Conservation (phyloP, 30 jellyfish, hydroid and myxozoan species). For the Aurelia aurita region DNA sequence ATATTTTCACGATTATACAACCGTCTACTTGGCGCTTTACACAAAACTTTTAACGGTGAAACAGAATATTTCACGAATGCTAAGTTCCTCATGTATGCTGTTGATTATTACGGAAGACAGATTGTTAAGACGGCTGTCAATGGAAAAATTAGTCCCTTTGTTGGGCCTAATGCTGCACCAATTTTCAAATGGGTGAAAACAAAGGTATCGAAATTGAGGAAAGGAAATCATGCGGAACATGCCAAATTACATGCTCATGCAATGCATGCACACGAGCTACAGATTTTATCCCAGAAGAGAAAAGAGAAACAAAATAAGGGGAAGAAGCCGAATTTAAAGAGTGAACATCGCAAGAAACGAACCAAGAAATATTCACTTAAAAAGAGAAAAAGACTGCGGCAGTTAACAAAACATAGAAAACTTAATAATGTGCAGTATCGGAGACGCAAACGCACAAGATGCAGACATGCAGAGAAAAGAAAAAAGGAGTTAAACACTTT, state of each 20-base stretch:
- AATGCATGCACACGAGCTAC: not conserved
- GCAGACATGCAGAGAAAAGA: too few relatives aligned
- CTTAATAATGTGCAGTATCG: not conserved
- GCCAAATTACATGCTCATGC: not conserved
- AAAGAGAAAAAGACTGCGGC: not conserved
- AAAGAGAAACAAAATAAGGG: not conserved
- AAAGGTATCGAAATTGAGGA: not conserved
- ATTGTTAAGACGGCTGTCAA: slow-evolving; percentile 36
- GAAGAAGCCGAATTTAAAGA: not conserved
- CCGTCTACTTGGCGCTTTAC: slow-evolving; percentile 55
- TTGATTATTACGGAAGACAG: slow-evolving; percentile 57
- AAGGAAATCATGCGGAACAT: not conserved
- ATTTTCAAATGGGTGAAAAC: slow-evolving; percentile 50
- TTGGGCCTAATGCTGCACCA: slow-evolving; percentile 67
- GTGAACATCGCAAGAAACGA: not conserved
- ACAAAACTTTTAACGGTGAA: slow-evolving; percentile 57
- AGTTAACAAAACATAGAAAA: too few relatives aligned
- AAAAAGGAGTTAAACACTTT: too few relatives aligned
- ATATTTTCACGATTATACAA: slow-evolving; percentile 42
- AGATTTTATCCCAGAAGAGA: not conserved
- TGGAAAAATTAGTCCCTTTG: slow-evolving; percentile 6
- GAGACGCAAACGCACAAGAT: too few relatives aligned
- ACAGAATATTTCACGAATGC: slow-evolving; percentile 41
- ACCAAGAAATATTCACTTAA: not conserved
- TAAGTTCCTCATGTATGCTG: slow-evolving; percentile 54